phyloP scores from a whole-genome alignment of 92 coral and sea anemone genomes.

The Epizoanthus scotinus region DNA sequence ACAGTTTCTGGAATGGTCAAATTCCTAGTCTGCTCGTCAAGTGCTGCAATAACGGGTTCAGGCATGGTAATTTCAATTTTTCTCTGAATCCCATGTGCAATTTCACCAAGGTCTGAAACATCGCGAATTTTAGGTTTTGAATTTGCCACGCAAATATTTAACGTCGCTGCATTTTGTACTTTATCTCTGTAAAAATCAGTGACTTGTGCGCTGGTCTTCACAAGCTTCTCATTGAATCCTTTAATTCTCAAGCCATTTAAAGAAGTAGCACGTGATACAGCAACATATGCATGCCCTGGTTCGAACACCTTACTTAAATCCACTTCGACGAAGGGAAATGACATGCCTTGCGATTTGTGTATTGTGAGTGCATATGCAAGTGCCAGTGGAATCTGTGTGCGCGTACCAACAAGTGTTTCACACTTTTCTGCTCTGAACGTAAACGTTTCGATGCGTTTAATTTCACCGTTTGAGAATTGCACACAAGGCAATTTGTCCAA shows the following conservation, averaged over 20 bases:
- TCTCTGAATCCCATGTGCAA: too few species aligned
- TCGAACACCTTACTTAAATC: slow-evolving; percentile 43
- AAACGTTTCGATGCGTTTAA: neutral
- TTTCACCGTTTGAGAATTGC: slow-evolving; percentile 32
- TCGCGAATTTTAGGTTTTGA: too few species aligned
- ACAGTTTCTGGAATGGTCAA: too few species aligned
- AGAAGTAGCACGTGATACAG: slow-evolving; percentile 40
- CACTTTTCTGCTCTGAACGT: slow-evolving; percentile 16
- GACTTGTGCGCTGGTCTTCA: slow-evolving; percentile 15
- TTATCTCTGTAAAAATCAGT: slow-evolving; percentile 18
- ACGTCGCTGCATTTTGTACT: neutral
- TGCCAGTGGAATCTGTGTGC: slow-evolving; percentile 44
- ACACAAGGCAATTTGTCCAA: slow-evolving; percentile 23
- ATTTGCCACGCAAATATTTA: too few species aligned
- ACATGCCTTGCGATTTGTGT: slow-evolving; percentile 48
- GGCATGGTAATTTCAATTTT: too few species aligned
- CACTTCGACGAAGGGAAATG: slow-evolving; percentile 29
- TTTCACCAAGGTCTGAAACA: too few species aligned
- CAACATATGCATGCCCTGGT: slow-evolving; percentile 53
- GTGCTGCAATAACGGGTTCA: too few species aligned
- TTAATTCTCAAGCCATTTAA: slow-evolving; percentile 27
- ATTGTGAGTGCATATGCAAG: slow-evolving; percentile 46
- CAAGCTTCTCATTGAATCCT: slow-evolving; percentile 29
- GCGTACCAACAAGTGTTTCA: slow-evolving; percentile 8
- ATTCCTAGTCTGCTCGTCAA: too few species aligned